phyloP scores from a whole-genome alignment of 2,888 invertebrate species.

The Lobophora halterata region DNA sequence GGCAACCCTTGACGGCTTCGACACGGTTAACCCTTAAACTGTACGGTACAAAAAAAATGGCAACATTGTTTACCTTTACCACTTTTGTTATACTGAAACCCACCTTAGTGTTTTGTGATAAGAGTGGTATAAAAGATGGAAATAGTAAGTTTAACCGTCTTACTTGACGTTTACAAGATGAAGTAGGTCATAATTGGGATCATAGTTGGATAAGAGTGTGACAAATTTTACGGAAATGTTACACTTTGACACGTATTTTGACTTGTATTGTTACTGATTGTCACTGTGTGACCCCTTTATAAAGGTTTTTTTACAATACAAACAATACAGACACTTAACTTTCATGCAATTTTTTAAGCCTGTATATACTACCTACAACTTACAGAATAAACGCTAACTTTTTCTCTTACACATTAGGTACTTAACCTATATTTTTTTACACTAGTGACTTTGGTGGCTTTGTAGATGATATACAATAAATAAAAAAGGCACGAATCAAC shows the following conservation, averaged over 20 bases:
- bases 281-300: conserved; percentile 32
- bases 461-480: no score
- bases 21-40: conserved; percentile 50
- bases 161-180: conserved; percentile 40
- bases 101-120: conserved; percentile 26
- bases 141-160: conserved; percentile 19
- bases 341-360: no score
- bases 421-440: no score
- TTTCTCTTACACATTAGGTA: no score
- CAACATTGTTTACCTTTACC: conserved; percentile 19
- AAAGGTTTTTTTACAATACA: conserved; percentile 1
- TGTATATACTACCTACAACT: no score
- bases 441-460: no score
- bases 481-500: no score
- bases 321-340: no score
- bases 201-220: conserved; percentile 49
- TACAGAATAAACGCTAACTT: no score
- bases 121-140: conserved; percentile 1
- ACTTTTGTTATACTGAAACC: conserved; percentile 14
- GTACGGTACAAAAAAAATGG: conserved; percentile 18
- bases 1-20: conserved; percentile 49
- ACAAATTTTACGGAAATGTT: conserved; percentile 46
- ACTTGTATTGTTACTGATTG: conserved; percentile 40
- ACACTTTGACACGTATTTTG: conserved; percentile 46
- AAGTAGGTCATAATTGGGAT: conserved; percentile 54